A percentile compares a stretch with the other conserved stretches of the same genome.
These are phyloP conservation scores for Thymallus thymallus DNA, from an alignment of 2,113 vertebrate species.

Conservation along the genomic window DNA sequence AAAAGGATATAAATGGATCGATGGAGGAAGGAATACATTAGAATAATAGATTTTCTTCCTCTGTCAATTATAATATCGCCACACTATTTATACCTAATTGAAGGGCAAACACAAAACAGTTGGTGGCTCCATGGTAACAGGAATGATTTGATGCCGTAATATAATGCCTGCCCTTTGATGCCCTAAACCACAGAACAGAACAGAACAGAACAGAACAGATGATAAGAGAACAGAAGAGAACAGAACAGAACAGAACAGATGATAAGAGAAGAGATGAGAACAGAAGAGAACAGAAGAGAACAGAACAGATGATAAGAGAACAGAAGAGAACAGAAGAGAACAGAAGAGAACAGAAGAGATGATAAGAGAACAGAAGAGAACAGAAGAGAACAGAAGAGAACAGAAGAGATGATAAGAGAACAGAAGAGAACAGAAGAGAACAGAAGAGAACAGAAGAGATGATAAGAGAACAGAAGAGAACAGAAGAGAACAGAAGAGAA, in stretches of 20 bases:
- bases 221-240: not conserved
- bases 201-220: not conserved
- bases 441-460: not conserved
- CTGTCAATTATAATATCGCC: constrained; percentile 35
- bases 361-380: too few relatives aligned
- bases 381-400: not conserved
- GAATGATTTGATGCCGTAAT: constrained; percentile 50
- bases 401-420: not conserved
- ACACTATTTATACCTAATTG: constrained; percentile 43
- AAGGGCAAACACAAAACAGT: constrained; percentile 43
- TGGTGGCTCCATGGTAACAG: constrained; percentile 51
- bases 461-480: not conserved
- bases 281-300: not conserved
- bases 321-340: not conserved
- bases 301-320: not conserved
- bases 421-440: not conserved
- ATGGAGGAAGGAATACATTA: constrained; percentile 2
- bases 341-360: not conserved
- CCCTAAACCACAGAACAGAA: constrained; percentile 34
- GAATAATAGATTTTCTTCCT: constrained; percentile 26
- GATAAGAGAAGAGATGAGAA: not conserved
- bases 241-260: not conserved
- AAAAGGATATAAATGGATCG: not conserved
- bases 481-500: not conserved
- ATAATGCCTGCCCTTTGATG: constrained; percentile 45